Percentiles rank a stretch among this genome's conserved stretches.
phyloP scores from a whole-genome alignment of 2,113 vertebrate species.

The Columbina picui region DNA sequence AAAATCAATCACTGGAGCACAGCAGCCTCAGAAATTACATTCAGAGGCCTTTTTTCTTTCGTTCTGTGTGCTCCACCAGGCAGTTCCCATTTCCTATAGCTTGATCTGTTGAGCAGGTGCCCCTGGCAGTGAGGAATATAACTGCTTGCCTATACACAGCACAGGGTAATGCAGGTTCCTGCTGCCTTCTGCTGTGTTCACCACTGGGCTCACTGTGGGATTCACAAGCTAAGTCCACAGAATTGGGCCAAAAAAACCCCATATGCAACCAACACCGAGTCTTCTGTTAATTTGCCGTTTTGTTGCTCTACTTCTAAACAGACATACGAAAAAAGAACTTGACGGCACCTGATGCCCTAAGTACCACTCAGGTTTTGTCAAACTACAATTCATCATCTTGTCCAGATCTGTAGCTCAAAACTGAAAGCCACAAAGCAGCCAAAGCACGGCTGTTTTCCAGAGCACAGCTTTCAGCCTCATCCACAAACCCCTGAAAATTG shows the following conservation, averaged over 20 bases:
- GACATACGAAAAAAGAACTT: neutral
- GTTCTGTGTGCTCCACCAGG: neutral
- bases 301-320: neutral
- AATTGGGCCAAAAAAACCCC: neutral
- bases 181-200: neutral
- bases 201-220: neutral
- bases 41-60: neutral
- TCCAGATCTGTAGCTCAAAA: neutral
- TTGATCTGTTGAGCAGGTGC: neutral
- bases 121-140: neutral
- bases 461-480: neutral
- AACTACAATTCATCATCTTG: neutral
- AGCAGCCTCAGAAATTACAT: neutral
- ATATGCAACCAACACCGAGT: neutral
- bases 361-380: neutral
- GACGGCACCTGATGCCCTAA: neutral
- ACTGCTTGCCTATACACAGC: neutral
- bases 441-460: neutral
- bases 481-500: neutral
- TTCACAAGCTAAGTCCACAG: neutral
- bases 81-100: neutral
- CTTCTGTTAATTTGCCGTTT: neutral
- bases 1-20: neutral
- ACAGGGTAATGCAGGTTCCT: neutral
- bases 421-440: neutral